Percentiles rank a stretch among this genome's conserved stretches.
Conservation (phyloP, 2,797 vertebrate species). For the Syngnathus acus region DNA sequence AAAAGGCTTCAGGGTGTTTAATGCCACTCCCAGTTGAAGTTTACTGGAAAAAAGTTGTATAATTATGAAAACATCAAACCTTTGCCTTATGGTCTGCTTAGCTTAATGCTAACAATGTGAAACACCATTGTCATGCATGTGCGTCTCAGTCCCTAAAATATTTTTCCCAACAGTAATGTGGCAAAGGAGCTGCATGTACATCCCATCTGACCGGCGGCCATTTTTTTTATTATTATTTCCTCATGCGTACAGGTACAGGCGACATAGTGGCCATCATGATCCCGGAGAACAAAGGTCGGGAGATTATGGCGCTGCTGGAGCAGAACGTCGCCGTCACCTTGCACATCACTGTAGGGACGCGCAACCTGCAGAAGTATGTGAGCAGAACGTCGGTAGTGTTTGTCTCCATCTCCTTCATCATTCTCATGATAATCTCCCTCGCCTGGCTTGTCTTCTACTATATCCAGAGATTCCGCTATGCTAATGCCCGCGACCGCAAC, state of each 20-base stretch:
- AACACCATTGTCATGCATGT: too few species aligned
- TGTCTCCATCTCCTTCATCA: slow-evolving; percentile 98
- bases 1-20: too few species aligned
- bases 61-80: too few species aligned
- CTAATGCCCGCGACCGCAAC: slow-evolving; percentile 93
- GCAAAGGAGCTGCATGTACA: neutral
- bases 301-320: slow-evolving; percentile 85
- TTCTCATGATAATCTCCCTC: slow-evolving; percentile 98
- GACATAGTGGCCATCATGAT: slow-evolving; percentile 97
- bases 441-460: slow-evolving; percentile 99
- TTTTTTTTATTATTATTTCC: neutral
- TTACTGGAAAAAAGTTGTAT: too few species aligned
- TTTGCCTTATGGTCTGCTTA: too few species aligned
- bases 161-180: too few species aligned
- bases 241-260: slow-evolving; percentile 73
- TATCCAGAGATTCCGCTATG: slow-evolving; percentile 96
- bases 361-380: slow-evolving; percentile 98
- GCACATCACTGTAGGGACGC: slow-evolving; percentile 92
- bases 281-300: slow-evolving; percentile 88
- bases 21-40: too few species aligned
- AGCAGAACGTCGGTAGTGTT: slow-evolving; percentile 97
- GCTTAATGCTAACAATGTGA: too few species aligned
- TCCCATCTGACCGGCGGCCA: neutral
- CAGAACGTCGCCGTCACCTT: slow-evolving; percentile 78
- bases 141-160: too few species aligned